These are phyloP conservation scores for Actinia tenebrosa DNA, from an alignment of 64 coral and sea anemone species.

Conservation along the genomic window DNA sequence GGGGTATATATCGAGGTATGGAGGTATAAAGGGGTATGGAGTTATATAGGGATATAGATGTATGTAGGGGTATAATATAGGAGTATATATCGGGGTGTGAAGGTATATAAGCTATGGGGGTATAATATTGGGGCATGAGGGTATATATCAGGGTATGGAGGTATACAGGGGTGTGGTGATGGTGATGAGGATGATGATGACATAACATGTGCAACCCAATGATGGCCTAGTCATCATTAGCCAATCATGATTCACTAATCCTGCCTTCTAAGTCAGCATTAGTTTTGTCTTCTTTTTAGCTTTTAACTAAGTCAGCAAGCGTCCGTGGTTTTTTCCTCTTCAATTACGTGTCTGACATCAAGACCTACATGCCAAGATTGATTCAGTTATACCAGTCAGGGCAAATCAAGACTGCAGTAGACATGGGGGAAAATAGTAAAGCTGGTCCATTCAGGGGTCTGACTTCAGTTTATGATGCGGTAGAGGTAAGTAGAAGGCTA, in stretches of 20 bases:
- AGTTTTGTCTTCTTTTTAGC: slow-evolving; percentile 14
- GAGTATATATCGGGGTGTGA: too few relatives aligned
- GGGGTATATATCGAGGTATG: too few relatives aligned
- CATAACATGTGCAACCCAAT: not conserved
- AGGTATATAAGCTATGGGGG: too few relatives aligned
- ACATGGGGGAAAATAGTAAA: slow-evolving; percentile 40
- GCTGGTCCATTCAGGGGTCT: slow-evolving; percentile 63
- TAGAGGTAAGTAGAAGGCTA: slow-evolving; percentile 45
- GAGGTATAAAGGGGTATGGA: too few relatives aligned
- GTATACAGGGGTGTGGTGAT: not conserved
- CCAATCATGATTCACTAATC: not conserved
- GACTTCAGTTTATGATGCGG: slow-evolving; percentile 57
- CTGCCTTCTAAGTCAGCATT: not conserved
- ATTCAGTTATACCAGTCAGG: slow-evolving; percentile 62
- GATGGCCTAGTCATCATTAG: too few relatives aligned
- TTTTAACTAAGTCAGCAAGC: slow-evolving; percentile 71
- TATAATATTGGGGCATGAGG: too few relatives aligned
- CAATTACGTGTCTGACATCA: slow-evolving; percentile 50
- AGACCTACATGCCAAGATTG: slow-evolving; percentile 43
- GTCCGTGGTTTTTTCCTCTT: slow-evolving; percentile 75
- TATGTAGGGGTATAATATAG: too few relatives aligned
- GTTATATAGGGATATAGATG: slow-evolving; percentile 11
- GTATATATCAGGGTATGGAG: too few relatives aligned
- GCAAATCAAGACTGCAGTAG: slow-evolving; percentile 50
- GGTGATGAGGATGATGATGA: not conserved